Percentiles rank a stretch among this genome's conserved stretches.
Evolutionary conservation across 1,140 invertebrate species (phyloP).

Genomic region (Phortica variegata): DNA sequence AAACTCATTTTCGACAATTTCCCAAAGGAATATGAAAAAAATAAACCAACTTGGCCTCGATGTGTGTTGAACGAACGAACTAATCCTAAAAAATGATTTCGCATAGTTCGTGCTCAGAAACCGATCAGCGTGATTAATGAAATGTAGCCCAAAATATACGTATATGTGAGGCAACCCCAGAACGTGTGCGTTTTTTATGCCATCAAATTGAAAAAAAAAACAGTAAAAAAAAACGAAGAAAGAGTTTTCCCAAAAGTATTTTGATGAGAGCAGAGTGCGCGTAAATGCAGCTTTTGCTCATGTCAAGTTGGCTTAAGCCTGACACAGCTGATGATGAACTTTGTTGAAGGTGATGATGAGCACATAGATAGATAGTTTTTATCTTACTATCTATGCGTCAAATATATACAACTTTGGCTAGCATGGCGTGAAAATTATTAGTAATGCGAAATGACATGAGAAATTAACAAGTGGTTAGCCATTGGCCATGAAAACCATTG

Average conservation of each 20-base stretch:
- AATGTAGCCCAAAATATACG: too few species aligned
- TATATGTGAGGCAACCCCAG: constrained; percentile 5
- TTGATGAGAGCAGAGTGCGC: too few species aligned
- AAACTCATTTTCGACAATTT: constrained; percentile 2
- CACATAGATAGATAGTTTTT: too few species aligned
- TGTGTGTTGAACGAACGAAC: too few species aligned
- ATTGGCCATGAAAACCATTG: constrained; percentile 21
- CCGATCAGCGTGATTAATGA: constrained; percentile 50
- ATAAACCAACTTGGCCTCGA: too few species aligned
- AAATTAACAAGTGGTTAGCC: constrained; percentile 42
- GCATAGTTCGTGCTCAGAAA: constrained; percentile 45
- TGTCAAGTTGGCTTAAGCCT: too few species aligned
- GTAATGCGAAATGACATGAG: constrained; percentile 31
- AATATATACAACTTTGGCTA: too few species aligned
- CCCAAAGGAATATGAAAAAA: constrained; percentile 23
- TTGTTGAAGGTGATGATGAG: too few species aligned
- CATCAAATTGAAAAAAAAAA: constrained; percentile 16
- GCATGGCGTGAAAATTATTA: constrained; percentile 10
- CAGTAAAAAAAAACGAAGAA: constrained; percentile 8
- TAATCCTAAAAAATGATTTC: constrained; percentile 49
- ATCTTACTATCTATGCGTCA: too few species aligned
- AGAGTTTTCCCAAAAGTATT: not conserved
- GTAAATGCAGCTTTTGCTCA: too few species aligned
- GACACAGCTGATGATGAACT: too few species aligned
- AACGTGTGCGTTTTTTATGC: constrained; percentile 2